Conservation (phyloP, 1,140 invertebrate species). For the Dysdera silvatica region DNA sequence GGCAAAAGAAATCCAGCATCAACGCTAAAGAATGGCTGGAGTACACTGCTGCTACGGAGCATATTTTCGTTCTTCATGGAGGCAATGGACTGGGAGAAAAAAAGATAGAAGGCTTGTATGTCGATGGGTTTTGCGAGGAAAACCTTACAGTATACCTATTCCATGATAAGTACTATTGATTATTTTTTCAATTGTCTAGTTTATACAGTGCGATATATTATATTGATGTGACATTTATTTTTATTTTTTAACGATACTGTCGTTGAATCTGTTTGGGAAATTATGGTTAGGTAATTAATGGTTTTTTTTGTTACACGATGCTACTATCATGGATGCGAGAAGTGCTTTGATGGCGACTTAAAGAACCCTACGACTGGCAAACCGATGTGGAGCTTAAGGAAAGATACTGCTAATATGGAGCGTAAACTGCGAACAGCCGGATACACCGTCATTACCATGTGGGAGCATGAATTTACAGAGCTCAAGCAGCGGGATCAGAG, state of each 20-base stretch:
- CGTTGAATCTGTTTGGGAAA: too few relatives aligned
- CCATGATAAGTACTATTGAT: slow-evolving; percentile 2
- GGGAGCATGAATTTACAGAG: not conserved
- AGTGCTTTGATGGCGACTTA: not conserved
- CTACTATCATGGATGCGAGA: not conserved
- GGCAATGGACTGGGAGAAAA: slow-evolving; percentile 3
- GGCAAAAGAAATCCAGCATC: not conserved
- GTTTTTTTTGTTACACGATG: too few relatives aligned
- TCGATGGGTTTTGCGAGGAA: slow-evolving; percentile 8
- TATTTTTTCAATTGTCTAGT: too few relatives aligned
- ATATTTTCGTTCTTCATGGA: slow-evolving; percentile 11
- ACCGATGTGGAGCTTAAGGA: not conserved
- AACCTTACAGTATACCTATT: not conserved
- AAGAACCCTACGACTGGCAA: not conserved
- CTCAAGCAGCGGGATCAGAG: not conserved
- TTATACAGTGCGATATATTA: not conserved
- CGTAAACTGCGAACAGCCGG: not conserved
- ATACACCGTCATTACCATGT: not conserved
- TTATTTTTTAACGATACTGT: too few relatives aligned
- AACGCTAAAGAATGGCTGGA: slow-evolving; percentile 11
- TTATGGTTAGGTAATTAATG: too few relatives aligned
- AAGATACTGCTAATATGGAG: not conserved
- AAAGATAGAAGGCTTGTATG: not conserved
- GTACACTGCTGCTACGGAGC: not conserved
- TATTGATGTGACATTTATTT: not conserved